A percentile compares a stretch with the other conserved stretches of the same genome.
These are phyloP conservation scores for Danaus melanippus DNA, from an alignment of 1,140 invertebrate genomes.

Conservation along the genomic window DNA sequence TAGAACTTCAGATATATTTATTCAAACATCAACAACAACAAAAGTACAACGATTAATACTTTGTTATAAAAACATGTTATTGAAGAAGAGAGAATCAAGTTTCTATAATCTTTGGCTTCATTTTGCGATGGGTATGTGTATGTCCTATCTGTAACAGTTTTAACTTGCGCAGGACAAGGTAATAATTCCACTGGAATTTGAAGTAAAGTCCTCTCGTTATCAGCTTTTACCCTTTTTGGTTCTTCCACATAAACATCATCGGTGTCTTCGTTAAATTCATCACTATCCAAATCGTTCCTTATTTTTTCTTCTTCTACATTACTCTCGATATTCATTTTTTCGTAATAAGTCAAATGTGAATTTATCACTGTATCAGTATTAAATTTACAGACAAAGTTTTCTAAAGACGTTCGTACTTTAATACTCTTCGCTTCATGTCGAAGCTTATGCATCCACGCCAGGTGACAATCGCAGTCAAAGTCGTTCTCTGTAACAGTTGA, in stretches of 20 bases:
- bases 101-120: slow-evolving; percentile 68
- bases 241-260: slow-evolving; percentile 56
- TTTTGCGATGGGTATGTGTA: slow-evolving; percentile 70
- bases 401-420: slow-evolving; percentile 77
- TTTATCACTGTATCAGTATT: slow-evolving; percentile 41
- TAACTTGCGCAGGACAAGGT: slow-evolving; percentile 77
- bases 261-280: slow-evolving; percentile 50
- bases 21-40: too few relatives aligned
- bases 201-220: slow-evolving; percentile 69
- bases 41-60: too few relatives aligned
- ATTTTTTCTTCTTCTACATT: slow-evolving; percentile 44
- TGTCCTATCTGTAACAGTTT: slow-evolving; percentile 74
- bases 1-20: too few relatives aligned
- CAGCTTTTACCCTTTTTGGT: slow-evolving; percentile 45
- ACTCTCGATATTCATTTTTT: slow-evolving; percentile 48
- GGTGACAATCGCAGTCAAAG: slow-evolving; percentile 84
- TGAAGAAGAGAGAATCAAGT: slow-evolving; percentile 49
- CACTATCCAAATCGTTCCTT: slow-evolving; percentile 43
- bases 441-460: slow-evolving; percentile 83
- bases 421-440: slow-evolving; percentile 81
- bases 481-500: slow-evolving; percentile 78
- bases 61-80: too few relatives aligned
- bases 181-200: slow-evolving; percentile 77
- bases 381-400: slow-evolving; percentile 71
- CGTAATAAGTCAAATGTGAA: slow-evolving; percentile 53